phyloP scores from a whole-genome alignment of 2,113 vertebrate genomes.

The Gymnogyps californianus region DNA sequence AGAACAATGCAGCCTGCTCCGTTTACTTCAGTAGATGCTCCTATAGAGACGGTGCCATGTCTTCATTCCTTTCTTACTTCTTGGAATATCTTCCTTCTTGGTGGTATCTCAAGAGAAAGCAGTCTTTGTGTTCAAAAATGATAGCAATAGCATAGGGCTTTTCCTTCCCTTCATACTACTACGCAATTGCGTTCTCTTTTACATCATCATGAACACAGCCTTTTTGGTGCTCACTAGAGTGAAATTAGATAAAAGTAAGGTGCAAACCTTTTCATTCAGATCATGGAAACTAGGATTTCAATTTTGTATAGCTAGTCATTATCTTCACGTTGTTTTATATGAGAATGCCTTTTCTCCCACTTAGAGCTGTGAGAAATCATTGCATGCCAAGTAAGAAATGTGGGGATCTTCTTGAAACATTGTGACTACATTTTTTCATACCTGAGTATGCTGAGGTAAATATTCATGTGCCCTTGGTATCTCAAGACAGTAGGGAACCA shows the following conservation, averaged over 20 bases:
- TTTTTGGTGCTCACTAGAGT: not conserved
- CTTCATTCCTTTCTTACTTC: not conserved
- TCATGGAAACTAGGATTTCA: not conserved
- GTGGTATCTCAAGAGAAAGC: not conserved
- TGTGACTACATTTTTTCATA: not conserved
- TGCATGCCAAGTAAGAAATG: not conserved
- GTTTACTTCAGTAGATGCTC: not conserved
- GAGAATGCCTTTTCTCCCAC: not conserved
- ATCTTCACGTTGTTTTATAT: not conserved
- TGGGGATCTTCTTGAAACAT: not conserved
- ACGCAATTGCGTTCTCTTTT: not conserved
- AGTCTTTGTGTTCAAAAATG: not conserved
- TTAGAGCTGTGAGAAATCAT: not conserved
- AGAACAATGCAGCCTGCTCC: not conserved
- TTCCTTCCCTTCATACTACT: not conserved
- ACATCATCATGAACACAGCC: rapidly evolving
- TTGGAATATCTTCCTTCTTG: not conserved
- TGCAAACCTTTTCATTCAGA: not conserved
- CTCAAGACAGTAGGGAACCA: not conserved
- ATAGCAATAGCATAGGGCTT: not conserved
- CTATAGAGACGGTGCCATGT: not conserved
- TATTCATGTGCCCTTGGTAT: not conserved
- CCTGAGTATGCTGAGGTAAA: not conserved
- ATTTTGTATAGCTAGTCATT: not conserved
- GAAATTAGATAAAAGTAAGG: not conserved